Percentiles rank a stretch among this genome's conserved stretches.
Conservation (phyloP, 2,797 vertebrate species). For the Amphiprion clarkii region DNA sequence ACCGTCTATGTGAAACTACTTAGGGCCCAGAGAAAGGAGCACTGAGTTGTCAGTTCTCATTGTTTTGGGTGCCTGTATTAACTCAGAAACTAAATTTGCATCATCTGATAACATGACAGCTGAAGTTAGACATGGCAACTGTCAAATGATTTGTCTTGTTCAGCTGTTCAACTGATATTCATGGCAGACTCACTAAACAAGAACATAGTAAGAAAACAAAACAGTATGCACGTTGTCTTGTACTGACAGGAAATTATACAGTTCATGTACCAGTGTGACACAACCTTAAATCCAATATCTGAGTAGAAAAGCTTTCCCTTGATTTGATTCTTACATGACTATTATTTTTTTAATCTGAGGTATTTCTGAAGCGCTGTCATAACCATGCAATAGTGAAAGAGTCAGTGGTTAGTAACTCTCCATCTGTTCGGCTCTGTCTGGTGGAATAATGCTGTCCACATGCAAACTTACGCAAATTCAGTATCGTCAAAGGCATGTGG, state of each 20-base stretch:
- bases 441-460: neutral
- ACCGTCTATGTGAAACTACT: conserved; percentile 17
- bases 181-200: neutral
- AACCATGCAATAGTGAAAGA: neutral
- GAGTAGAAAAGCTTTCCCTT: no score
- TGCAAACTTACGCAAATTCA: neutral
- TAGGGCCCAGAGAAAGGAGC: neutral
- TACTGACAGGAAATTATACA: neutral
- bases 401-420: neutral
- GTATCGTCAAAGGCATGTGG: neutral
- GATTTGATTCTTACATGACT: neutral
- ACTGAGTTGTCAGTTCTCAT: conserved; percentile 1
- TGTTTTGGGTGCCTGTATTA: neutral
- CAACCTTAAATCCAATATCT: neutral
- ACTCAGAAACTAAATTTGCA: neutral
- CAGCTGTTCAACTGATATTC: neutral
- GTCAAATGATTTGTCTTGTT: neutral
- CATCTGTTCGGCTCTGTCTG: neutral
- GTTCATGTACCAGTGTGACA: no score
- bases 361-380: neutral
- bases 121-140: neutral
- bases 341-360: neutral
- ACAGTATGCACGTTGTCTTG: neutral
- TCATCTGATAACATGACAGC: neutral
- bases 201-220: neutral